Base-by-base conservation (phyloP, 2,888 invertebrate genomes). In the Colostygia pectinataria region DNA sequence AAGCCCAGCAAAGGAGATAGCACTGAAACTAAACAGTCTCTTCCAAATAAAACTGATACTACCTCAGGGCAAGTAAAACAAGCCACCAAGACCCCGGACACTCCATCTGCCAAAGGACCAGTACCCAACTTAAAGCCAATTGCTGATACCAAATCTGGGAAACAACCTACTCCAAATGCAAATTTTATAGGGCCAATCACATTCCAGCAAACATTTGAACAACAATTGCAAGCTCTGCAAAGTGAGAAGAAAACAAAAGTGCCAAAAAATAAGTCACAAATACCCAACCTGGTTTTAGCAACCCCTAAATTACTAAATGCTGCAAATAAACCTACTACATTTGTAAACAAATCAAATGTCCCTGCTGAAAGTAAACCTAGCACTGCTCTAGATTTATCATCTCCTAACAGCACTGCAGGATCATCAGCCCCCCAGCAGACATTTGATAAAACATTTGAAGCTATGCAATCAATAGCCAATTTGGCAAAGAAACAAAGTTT, bases 141-240 rank as follows among this genome's bases (percentile, higher is more conserved):
- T 58, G 70, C 90, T 54, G 90, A 91, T 61, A 81, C 90, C 27
- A 91, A 90, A 67, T 57, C 83, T 61, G 83, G 70, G 1, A 91
- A 91, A 68, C 82, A 83, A 65, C n/a, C n/a, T n/a, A 68, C 55
- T 12, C 15, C 68, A 68, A 44, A 14, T 28, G 80, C 77, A 15
- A 83, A 77, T 64, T 74, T 74, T 59, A 66, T 80, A 57, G 68
- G 82, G 13, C 90, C 90, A 37, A 87, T 88, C 46, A 90, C 91
- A 61, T 91, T 90, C 69, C 91, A 91, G 66, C 90, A 91, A 69
- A 89, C 89, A 49, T 91, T 91, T 83, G 87, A 90, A 61, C 85
- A 90, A 55, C 90, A 90, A 63, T 58, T 91, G 20, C 84, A 85
- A 54, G 74, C 79, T 53, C 59, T 88, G 62, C 83, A 87, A 63